Base-by-base conservation (phyloP, 2,113 vertebrate species). In the Motacilla alba region DNA sequence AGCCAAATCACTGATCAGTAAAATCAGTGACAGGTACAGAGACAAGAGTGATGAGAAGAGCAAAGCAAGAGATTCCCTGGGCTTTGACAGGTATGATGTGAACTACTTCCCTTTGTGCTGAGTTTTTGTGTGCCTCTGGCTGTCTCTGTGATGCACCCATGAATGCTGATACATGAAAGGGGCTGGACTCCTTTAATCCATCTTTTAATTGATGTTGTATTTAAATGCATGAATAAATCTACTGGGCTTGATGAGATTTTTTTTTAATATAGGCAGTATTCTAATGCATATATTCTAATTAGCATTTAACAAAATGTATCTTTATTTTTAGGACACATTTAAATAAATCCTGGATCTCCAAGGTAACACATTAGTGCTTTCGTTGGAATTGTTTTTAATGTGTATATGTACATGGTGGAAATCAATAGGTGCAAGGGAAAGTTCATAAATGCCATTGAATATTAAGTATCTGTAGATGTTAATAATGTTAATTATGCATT, bases 11-110 rank as follows among this genome's bases (percentile, higher is more conserved):
- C 96, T 98, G 62, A 97, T 98, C 73, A 97, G 37, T 75, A 97
- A 98, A 84, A 98, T 98, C 87, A 97, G 96, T 95, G 96, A 97
- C 64, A 96, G 96, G 69, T 98, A 98, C 8, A 97, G 93, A 90
- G 23, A 49, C 43, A 97, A 75, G 66, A 84, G 83, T 46, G 69
- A 46, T 24, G 59, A 58, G 33, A 93, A 91, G 60, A 88, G 72
- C 95, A 97, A 94, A 90, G 21, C 74, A 83, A 96, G 95, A 75
- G 86, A 92, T 18, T 89, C 96, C 43, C 60, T 92, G 64, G 52
- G 46, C 87, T 82, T 90, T 30, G 84, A 70, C 64, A 96, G 97
- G 98, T 98, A 97, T 53, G 80, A 46, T 77, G 80, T 91, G 67
- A 80, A 31, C 14, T 43, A 10, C 93, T 53, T 83, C 62, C 27